A percentile compares a stretch with the other conserved stretches of the same genome.
These are phyloP conservation scores for Atherinomorus stipes DNA, from an alignment of 2,113 vertebrate species.

Conservation along the genomic window DNA sequence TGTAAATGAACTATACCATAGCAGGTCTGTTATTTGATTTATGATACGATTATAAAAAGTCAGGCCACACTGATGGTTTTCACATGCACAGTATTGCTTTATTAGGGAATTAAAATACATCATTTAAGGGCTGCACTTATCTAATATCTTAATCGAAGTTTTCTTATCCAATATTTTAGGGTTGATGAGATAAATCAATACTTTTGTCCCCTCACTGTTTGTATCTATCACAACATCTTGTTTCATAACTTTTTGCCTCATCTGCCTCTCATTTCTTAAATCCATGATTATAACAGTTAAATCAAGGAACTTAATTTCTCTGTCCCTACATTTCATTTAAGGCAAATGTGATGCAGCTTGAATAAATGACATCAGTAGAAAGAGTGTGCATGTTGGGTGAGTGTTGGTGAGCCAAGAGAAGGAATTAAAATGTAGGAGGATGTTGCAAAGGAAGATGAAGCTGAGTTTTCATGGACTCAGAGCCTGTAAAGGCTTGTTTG, in stretches of 20 bases:
- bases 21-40: neutral
- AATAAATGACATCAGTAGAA: neutral
- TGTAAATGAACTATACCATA: no score
- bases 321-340: neutral
- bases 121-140: no score
- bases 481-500: constrained; percentile 72
- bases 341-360: neutral
- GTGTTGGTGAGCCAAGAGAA: neutral
- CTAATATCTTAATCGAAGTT: neutral
- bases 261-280: no score
- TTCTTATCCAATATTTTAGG: neutral
- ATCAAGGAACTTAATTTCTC: no score
- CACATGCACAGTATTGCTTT: neutral
- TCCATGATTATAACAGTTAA: no score
- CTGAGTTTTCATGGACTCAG: constrained; percentile 15
- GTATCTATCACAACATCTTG: no score
- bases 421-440: neutral
- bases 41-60: no score
- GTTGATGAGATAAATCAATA: no score
- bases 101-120: neutral
- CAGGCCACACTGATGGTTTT: no score
- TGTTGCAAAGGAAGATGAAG: constrained; percentile 39
- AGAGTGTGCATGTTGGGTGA: constrained; percentile 6
- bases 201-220: no score
- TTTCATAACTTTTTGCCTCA: neutral